These are phyloP conservation scores for Drosophila biarmipes DNA, from an alignment of 1,140 invertebrate species.

Conservation along the genomic window DNA sequence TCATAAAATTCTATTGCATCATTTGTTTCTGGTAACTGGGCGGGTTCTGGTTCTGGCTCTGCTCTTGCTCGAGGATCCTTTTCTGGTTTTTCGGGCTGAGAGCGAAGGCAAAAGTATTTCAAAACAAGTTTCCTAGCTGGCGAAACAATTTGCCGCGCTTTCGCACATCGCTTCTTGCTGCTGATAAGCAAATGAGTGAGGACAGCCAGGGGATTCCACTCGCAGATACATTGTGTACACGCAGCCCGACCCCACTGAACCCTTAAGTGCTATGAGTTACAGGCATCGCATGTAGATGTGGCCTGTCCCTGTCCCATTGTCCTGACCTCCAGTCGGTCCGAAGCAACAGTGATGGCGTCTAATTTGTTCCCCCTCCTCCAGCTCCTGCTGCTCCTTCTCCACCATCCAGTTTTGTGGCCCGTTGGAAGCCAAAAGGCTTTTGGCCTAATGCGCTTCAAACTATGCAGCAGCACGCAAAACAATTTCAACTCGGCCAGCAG, in stretches of 20 bases:
- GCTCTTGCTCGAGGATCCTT: slow-evolving; percentile 26
- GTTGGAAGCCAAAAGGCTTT: slow-evolving; percentile 7
- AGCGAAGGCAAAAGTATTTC: slow-evolving; percentile 69
- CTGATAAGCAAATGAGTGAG: slow-evolving; percentile 79
- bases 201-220: slow-evolving; percentile 40
- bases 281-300: slow-evolving; percentile 39
- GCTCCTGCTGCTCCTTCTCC: background rate
- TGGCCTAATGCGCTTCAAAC: slow-evolving; percentile 57
- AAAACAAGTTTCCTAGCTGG: slow-evolving; percentile 74
- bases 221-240: background rate
- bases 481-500: slow-evolving; percentile 38
- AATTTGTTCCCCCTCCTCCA: slow-evolving; percentile 15
- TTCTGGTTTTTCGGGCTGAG: slow-evolving; percentile 34
- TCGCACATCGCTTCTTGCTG: slow-evolving; percentile 39
- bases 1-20: slow-evolving; percentile 83
- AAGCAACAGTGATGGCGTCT: slow-evolving; percentile 39
- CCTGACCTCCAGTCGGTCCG: slow-evolving; percentile 29
- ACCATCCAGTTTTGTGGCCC: slow-evolving; percentile 5
- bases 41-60: slow-evolving; percentile 19
- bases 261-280: slow-evolving; percentile 53
- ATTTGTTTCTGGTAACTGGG: slow-evolving; percentile 78
- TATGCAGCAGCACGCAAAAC: slow-evolving; percentile 71
- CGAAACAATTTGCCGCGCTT: slow-evolving; percentile 68
- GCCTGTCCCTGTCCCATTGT: slow-evolving; percentile 20
- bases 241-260: slow-evolving; percentile 21